Evolutionary conservation across 1,140 invertebrate genomes (phyloP).

Genomic region (Limonius californicus): DNA sequence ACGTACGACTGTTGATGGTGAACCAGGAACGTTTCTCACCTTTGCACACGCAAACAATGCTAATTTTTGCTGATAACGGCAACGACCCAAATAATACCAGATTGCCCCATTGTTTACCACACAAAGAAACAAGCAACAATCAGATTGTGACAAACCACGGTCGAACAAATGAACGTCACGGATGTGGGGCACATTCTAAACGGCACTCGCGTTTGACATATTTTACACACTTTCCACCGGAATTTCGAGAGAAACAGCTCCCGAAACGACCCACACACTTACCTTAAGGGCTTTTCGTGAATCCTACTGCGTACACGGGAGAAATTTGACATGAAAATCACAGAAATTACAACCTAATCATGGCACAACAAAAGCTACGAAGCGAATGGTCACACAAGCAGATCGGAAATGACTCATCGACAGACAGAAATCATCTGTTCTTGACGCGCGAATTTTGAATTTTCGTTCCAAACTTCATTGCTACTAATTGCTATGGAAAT

Average conservation of each 20-base stretch:
- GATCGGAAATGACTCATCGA: conserved; percentile 10
- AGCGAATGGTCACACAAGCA: not conserved
- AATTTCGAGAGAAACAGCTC: no score
- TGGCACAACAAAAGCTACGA: conserved; percentile 6
- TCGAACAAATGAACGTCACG: not conserved
- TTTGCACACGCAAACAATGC: not conserved
- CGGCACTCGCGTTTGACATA: not conserved
- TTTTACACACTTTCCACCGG: not conserved
- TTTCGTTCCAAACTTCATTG: not conserved
- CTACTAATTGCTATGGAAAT: not conserved
- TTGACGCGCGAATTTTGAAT: conserved; percentile 2
- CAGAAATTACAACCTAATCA: conserved; percentile 6
- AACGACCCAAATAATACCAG: not conserved
- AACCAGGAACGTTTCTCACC: not conserved
- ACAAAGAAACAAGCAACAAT: conserved; percentile 2
- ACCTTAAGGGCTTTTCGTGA: not conserved
- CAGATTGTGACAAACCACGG: not conserved
- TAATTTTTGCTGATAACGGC: not conserved
- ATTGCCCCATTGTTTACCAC: conserved; percentile 7
- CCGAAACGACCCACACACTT: not conserved
- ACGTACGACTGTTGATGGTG: not conserved
- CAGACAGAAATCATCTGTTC: conserved; percentile 4
- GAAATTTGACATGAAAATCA: conserved; percentile 5
- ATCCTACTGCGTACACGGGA: not conserved
- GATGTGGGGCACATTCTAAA: not conserved